Percentiles rank a stretch among this genome's conserved stretches.
phyloP scores from a whole-genome alignment of 2,797 vertebrate genomes.

The Linurgus olivaceus region DNA sequence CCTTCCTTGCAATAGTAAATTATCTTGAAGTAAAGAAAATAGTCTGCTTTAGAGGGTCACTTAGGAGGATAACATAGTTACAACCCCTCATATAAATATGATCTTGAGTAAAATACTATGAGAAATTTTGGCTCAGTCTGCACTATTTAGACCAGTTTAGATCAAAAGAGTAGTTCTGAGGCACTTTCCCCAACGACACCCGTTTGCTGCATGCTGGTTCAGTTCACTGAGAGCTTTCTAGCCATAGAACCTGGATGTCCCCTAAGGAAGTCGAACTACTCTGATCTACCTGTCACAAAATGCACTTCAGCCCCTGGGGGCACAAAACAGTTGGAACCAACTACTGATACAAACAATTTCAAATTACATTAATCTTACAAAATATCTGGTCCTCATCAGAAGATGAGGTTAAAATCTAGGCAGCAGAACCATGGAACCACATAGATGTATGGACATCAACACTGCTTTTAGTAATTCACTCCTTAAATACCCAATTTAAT shows the following conservation, averaged over 20 bases:
- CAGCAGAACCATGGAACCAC: neutral
- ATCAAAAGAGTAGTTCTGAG: neutral
- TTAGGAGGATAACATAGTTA: neutral
- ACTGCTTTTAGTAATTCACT: neutral
- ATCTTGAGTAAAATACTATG: neutral
- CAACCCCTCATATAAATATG: neutral
- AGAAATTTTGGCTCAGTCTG: neutral
- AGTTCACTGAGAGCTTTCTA: neutral
- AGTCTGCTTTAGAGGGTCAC: neutral
- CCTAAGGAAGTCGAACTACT: neutral
- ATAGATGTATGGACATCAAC: neutral
- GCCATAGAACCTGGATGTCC: accelerated
- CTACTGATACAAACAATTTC: neutral
- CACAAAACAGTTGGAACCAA: neutral
- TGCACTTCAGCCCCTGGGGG: neutral
- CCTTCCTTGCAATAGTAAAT: neutral
- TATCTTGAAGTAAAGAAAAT: neutral
- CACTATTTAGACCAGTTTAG: neutral
- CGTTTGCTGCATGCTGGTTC: neutral
- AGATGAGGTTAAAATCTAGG: neutral
- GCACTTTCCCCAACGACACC: neutral
- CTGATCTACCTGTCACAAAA: neutral
- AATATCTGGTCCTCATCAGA: neutral
- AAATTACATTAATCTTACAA: neutral
- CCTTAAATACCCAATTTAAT: neutral